Conservation (phyloP, 2,797 vertebrate genomes). For the Setipinna tenuifilis region DNA sequence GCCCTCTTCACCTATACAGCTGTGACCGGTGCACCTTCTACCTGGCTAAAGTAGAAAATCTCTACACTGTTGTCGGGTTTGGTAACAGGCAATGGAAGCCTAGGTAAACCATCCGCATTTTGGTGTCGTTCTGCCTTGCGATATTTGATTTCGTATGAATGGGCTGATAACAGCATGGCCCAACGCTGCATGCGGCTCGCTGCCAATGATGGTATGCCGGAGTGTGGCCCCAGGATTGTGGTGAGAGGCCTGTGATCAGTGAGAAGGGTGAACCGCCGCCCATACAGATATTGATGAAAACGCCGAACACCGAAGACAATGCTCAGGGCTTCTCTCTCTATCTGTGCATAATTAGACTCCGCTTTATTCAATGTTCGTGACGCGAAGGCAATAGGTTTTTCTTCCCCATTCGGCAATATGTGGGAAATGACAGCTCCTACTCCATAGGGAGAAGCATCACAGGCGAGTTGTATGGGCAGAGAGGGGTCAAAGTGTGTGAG, state of each 20-base stretch:
- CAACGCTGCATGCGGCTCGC: conserved; percentile 39
- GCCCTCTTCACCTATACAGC: too few species aligned
- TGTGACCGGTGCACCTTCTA: too few species aligned
- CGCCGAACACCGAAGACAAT: conserved; percentile 26
- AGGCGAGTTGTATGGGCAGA: not conserved
- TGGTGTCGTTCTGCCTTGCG: not conserved
- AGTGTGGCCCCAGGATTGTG: conserved; percentile 20
- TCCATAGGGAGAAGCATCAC: conserved; percentile 11
- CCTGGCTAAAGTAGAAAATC: too few species aligned
- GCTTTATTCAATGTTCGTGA: conserved; percentile 13
- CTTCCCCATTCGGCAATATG: not conserved
- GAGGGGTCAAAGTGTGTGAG: not conserved
- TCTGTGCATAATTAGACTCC: conserved; percentile 26
- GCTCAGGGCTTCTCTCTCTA: not conserved
- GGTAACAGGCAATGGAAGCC: not conserved
- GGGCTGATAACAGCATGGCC: conserved; percentile 32
- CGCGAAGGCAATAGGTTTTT: conserved; percentile 20
- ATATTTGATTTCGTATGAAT: conserved; percentile 37
- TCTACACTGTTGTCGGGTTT: not conserved
- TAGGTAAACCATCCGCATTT: conserved; percentile 18
- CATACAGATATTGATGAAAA: conserved; percentile 32
- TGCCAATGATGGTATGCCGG: conserved; percentile 27
- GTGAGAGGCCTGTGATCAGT: conserved; percentile 37
- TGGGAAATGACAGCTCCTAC: conserved; percentile 7
- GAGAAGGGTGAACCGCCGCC: conserved; percentile 29